Evolutionary conservation across 2,113 vertebrate genomes (phyloP).

Genomic region (Oenanthe oenanthe): DNA sequence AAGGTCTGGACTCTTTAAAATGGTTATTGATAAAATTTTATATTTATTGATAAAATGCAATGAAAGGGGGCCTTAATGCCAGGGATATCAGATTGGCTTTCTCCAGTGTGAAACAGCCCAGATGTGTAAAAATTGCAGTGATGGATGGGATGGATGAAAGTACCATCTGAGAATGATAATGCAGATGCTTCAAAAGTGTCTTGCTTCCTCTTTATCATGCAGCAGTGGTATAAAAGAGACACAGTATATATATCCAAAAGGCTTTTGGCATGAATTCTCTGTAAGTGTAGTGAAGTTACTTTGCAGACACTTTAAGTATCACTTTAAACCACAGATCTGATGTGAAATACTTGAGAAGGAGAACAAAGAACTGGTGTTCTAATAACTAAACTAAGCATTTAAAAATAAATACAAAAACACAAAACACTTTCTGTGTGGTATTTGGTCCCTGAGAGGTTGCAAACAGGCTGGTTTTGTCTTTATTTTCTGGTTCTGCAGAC

Average conservation of each 20-base stretch:
- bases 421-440: slow-evolving; percentile 24
- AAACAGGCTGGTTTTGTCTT: slow-evolving; percentile 45
- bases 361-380: neutral
- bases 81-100: neutral
- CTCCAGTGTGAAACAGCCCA: neutral
- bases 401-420: neutral
- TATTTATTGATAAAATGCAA: neutral
- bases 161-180: neutral
- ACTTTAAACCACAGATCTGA: neutral
- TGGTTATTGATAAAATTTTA: neutral
- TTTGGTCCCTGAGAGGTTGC: slow-evolving; percentile 21
- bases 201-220: neutral
- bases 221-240: neutral
- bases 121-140: neutral
- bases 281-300: neutral
- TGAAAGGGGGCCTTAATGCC: neutral
- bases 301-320: neutral
- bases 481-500: slow-evolving; percentile 49
- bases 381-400: slow-evolving; percentile 13
- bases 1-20: neutral
- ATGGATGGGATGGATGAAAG: neutral
- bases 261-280: neutral
- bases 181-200: neutral
- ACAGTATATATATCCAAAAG: neutral
- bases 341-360: neutral